A percentile compares a stretch with the other conserved stretches of the same genome.
phyloP scores from a whole-genome alignment of 1,140 invertebrate species.

The Drosophila serrata region DNA sequence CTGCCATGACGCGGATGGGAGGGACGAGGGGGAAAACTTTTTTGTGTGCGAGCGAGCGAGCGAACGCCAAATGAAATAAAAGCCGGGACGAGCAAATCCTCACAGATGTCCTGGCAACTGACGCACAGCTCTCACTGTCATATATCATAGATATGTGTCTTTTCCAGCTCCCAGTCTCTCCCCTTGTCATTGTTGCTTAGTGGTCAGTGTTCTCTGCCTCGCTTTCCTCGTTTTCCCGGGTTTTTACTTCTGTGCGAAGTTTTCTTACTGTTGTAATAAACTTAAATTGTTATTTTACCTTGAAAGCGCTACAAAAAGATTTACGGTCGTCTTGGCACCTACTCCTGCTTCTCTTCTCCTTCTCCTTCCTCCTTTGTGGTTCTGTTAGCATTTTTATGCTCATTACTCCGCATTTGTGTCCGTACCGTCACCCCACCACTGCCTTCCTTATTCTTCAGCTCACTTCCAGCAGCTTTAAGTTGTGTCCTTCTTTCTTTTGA shows the following conservation, averaged over 20 bases:
- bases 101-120: conserved; percentile 62
- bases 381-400: conserved; percentile 71
- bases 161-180: not conserved
- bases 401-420: conserved; percentile 73
- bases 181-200: conserved; percentile 22
- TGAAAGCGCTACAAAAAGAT: conserved; percentile 80
- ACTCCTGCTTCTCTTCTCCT: conserved; percentile 7
- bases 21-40: conserved; percentile 1
- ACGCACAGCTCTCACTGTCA: conserved; percentile 56
- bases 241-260: conserved; percentile 19
- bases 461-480: conserved; percentile 40
- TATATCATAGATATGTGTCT: conserved; percentile 68
- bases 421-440: not conserved
- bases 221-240: conserved; percentile 1
- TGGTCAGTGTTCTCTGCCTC: conserved; percentile 22
- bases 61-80: conserved; percentile 19
- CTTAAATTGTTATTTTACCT: conserved; percentile 83
- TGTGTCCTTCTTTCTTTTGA: conserved; percentile 11
- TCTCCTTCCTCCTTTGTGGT: conserved; percentile 22
- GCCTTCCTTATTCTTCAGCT: conserved; percentile 22
- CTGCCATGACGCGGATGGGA: not conserved
- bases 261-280: conserved; percentile 68
- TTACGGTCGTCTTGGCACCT: conserved; percentile 70
- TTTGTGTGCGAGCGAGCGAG: conserved; percentile 6
- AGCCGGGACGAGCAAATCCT: conserved; percentile 26